Percentiles rank a stretch among this genome's conserved stretches.
phyloP scores from a whole-genome alignment of 2,113 vertebrate species.

The Ellobius talpinus region DNA sequence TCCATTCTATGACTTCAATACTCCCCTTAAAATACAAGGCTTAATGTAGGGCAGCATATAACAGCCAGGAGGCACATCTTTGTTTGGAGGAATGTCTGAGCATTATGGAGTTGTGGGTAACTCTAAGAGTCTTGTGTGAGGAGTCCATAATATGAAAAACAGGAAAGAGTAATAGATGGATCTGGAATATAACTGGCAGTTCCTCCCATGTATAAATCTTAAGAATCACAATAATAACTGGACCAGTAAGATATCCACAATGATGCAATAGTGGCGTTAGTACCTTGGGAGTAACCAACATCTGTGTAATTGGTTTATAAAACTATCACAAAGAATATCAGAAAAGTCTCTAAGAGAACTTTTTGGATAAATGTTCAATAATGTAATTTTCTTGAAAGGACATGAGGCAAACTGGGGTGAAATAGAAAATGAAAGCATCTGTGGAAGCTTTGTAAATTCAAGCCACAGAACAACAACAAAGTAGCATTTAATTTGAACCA shows the following conservation, averaged over 20 bases:
- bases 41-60: background rate
- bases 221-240: background rate
- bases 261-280: background rate
- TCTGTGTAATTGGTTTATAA: background rate
- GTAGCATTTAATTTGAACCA: background rate
- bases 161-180: background rate
- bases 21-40: background rate
- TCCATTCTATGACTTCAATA: background rate
- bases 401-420: background rate
- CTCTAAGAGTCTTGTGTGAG: background rate
- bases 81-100: background rate
- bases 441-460: background rate
- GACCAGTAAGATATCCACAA: background rate
- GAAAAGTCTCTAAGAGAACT: background rate
- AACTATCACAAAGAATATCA: background rate
- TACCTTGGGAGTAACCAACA: background rate
- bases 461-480: background rate
- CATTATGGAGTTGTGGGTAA: too few relatives aligned
- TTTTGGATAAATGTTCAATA: conserved; percentile 42
- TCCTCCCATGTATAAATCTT: background rate
- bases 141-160: background rate
- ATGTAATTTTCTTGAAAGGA: conserved; percentile 17
- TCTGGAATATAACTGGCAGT: background rate
- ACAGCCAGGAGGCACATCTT: background rate
- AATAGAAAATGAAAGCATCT: background rate